phyloP scores from a whole-genome alignment of 1,140 invertebrate species.

The Fopius arisanus region DNA sequence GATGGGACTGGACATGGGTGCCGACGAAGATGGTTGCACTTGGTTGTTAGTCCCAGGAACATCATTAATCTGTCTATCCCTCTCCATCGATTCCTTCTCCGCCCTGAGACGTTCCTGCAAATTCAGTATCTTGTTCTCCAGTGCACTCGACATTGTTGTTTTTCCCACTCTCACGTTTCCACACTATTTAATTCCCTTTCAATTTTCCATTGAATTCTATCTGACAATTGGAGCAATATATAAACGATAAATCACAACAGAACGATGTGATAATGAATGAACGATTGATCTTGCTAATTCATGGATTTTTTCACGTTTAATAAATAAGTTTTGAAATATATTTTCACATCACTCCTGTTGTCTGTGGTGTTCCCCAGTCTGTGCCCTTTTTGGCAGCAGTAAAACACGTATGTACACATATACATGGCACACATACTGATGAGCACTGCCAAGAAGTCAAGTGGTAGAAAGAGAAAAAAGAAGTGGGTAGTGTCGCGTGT shows the following conservation, averaged over 20 bases:
- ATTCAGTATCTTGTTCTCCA: constrained; percentile 72
- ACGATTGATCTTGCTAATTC: not conserved
- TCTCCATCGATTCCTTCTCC: constrained; percentile 70
- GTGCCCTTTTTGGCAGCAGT: constrained; percentile 54
- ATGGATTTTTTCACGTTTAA: not conserved
- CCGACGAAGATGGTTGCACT: constrained; percentile 46
- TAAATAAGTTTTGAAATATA: constrained; percentile 1
- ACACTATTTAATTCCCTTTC: not conserved
- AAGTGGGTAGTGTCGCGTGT: not conserved
- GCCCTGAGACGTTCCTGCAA: constrained; percentile 71
- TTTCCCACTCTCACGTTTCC: constrained; percentile 4
- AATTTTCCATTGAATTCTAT: not conserved
- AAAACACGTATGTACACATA: not conserved
- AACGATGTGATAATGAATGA: not conserved
- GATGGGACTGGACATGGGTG: constrained; percentile 50
- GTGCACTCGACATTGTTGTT: constrained; percentile 58
- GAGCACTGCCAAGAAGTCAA: not conserved
- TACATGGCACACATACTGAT: not conserved
- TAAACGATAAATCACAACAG: not conserved
- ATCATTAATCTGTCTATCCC: constrained; percentile 57
- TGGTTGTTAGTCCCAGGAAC: constrained; percentile 32
- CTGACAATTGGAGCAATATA: not conserved
- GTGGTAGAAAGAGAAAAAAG: constrained; percentile 10
- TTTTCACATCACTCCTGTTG: constrained; percentile 32
- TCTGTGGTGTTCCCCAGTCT: constrained; percentile 29